These are phyloP conservation scores for Teinopalpus imperialis DNA, from an alignment of 2,888 invertebrate species.

Conservation along the genomic window DNA sequence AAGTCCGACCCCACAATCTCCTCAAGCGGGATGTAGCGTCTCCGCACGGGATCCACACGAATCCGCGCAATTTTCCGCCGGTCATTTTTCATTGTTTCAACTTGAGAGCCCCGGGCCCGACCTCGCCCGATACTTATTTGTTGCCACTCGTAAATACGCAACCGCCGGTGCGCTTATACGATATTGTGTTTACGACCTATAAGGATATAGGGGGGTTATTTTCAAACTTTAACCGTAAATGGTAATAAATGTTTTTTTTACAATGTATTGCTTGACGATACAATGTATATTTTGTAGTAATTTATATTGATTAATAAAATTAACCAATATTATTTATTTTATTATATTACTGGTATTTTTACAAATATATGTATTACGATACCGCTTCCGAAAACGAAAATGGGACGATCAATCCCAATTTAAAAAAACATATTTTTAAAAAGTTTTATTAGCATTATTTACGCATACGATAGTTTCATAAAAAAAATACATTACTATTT, in stretches of 20 bases:
- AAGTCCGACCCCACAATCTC: conserved; percentile 47
- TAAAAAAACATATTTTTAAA: no score
- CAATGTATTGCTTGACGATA: background rate
- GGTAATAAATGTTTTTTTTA: conserved; percentile 5
- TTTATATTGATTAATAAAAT: no score
- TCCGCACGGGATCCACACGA: conserved; percentile 55
- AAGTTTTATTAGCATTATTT: no score
- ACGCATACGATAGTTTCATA: no score
- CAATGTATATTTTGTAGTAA: conserved; percentile 2
- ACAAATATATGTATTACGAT: no score
- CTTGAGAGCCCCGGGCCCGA: conserved; percentile 42
- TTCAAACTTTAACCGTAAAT: conserved; percentile 33
- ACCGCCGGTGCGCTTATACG: conserved; percentile 42
- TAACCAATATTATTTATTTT: no score
- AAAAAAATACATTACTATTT: no score
- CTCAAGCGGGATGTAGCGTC: conserved; percentile 48
- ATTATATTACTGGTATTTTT: no score
- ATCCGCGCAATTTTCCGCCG: conserved; percentile 78
- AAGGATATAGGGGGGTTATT: conserved; percentile 32
- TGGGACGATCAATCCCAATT: no score
- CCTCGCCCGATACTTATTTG: conserved; percentile 56
- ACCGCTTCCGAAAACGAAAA: no score
- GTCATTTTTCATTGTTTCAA: conserved; percentile 79
- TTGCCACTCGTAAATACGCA: conserved; percentile 53
- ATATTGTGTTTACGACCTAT: conserved; percentile 54